Evolutionary conservation across 1,140 invertebrate species (phyloP), one percentile per base, ranked within the genome.

Genomic region (Drosophila suzukii): DNA sequence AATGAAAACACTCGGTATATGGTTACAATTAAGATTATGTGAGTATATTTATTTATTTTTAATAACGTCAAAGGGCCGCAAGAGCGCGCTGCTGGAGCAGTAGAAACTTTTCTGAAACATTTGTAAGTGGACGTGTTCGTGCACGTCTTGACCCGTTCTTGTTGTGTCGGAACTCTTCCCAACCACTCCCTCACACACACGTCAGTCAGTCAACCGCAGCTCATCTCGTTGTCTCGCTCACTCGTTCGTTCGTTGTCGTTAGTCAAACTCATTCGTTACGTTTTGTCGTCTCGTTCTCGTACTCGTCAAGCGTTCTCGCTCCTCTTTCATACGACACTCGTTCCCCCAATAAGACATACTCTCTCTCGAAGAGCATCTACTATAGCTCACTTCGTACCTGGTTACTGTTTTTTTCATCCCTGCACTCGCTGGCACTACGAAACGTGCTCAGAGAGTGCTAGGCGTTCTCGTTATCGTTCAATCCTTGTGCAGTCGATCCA

Each of bases 61-160:
- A 36, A 0, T 3, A n/a, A n/a, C 91, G 81, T 78, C 91, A 81
- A 91, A 90, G 77, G 86, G 85, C 68, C 68, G 88, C 85, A 80
- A 85, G 67, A 81, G 78, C 79, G 85, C 81, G 86, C 89, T 92
- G 86, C 89, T 92, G 91, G 91, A 92, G 78, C 86, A 91, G 81
- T 92, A 92, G 68, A 75, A 70, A 79, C 78, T 88, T 84, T 92
- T 79, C 85, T 90, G 78, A 92, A 78, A 90, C 91, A 92, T 92
- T 92, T 92, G 91, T 92, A 92, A 92, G 91, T 92, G 81, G 57
- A 61, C 66, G 62, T 65, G 61, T 65, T 53, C 10, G 58, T 72
- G 46, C 47, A 57, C 55, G 70, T 73, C 67, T 61, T 60, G 51
- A 57, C 68, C 67, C 38, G 68, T 71, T 71, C 68, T 71, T 71